Percentiles rank a stretch among this genome's conserved stretches.
phyloP scores from a whole-genome alignment of 2,888 invertebrate genomes.

The Epirrita christyi region DNA sequence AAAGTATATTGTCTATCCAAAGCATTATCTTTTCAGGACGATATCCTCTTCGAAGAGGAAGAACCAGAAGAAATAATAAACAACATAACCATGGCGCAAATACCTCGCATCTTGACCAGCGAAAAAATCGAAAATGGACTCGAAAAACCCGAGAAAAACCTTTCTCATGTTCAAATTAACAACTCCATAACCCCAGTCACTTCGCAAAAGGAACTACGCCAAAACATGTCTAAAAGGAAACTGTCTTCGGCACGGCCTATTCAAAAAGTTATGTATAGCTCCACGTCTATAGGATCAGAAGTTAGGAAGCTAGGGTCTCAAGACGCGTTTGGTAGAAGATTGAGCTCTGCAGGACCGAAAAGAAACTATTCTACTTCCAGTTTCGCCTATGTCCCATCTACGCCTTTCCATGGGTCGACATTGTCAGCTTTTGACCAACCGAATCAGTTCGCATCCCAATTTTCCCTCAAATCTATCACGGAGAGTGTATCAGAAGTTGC shows the following conservation, averaged over 20 bases:
- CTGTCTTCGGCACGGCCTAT: slow-evolving; percentile 66
- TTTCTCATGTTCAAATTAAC: slow-evolving; percentile 47
- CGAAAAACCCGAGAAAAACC: slow-evolving; percentile 43
- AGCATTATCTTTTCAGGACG: slow-evolving; percentile 61
- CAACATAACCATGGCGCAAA: slow-evolving; percentile 38
- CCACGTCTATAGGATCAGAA: slow-evolving; percentile 85
- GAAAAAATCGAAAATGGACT: slow-evolving; percentile 49
- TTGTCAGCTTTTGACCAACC: slow-evolving; percentile 90
- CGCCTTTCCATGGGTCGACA: slow-evolving; percentile 94
- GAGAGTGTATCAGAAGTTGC: slow-evolving; percentile 83
- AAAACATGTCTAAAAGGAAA: slow-evolving; percentile 68
- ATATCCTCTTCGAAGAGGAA: slow-evolving; percentile 74
- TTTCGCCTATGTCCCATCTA: slow-evolving; percentile 90
- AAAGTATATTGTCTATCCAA: not conserved
- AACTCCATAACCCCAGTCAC: slow-evolving; percentile 43
- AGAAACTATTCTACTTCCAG: slow-evolving; percentile 91
- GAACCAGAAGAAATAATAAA: slow-evolving; percentile 62
- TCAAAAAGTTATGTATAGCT: slow-evolving; percentile 79
- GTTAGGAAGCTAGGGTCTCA: slow-evolving; percentile 73
- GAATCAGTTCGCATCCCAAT: slow-evolving; percentile 91
- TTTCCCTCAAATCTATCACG: slow-evolving; percentile 88
- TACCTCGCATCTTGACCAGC: slow-evolving; percentile 26
- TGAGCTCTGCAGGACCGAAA: slow-evolving; percentile 76
- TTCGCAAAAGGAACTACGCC: slow-evolving; percentile 56
- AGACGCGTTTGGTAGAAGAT: slow-evolving; percentile 63